phyloP scores from a whole-genome alignment of 2,113 vertebrate species.

The Chinchilla lanigera region DNA sequence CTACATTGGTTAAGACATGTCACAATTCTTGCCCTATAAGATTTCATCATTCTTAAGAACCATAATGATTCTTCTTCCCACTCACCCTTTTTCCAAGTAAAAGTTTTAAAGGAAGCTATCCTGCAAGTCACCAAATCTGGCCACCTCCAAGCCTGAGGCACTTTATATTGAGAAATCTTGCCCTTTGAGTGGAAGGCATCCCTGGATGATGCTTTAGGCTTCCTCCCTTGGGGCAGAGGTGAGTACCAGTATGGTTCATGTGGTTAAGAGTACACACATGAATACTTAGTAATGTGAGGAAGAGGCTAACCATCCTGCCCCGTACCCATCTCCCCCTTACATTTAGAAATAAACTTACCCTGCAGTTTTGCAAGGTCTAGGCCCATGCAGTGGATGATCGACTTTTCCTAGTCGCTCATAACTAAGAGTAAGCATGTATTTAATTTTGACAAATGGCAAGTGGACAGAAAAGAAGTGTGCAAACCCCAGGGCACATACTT shows the following conservation, averaged over 20 bases:
- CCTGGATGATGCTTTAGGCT: background rate
- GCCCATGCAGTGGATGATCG: background rate
- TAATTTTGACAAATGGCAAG: background rate
- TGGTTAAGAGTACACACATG: too few relatives aligned
- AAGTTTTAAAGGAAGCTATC: background rate
- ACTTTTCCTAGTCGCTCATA: background rate
- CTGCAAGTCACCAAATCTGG: background rate
- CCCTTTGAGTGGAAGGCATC: background rate
- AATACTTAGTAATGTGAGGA: background rate
- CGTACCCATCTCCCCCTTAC: background rate
- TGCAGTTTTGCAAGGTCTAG: background rate
- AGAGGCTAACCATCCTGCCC: background rate
- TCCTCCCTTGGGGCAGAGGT: background rate
- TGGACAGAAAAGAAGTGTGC: background rate
- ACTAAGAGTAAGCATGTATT: background rate
- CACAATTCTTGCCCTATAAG: background rate
- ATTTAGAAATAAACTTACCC: background rate
- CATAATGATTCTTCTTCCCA: background rate
- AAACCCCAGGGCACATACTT: background rate
- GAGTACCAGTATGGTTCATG: background rate
- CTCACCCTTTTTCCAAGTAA: background rate
- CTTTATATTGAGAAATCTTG: background rate
- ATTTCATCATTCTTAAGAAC: constrained; percentile 17
- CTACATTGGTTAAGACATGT: background rate
- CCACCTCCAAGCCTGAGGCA: background rate